A percentile compares a stretch with the other conserved stretches of the same genome.
Conservation (phyloP, 2,797 vertebrate genomes). For the Hoplostethus atlanticus region DNA sequence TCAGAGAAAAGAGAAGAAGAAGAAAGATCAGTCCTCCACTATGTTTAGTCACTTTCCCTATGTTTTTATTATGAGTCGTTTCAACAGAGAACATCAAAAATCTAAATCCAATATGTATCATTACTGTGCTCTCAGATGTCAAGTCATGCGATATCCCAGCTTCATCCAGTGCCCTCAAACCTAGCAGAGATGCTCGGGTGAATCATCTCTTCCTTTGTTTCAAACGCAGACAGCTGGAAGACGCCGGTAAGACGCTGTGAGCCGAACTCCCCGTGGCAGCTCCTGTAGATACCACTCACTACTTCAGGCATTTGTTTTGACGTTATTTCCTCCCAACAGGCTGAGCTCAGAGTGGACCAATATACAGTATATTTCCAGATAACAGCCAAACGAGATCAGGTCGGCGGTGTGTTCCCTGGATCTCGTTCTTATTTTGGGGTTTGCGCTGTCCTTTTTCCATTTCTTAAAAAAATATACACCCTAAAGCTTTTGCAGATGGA, state of each 20-base stretch:
- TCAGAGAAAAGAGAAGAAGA: too few relatives aligned
- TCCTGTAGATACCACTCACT: conserved; percentile 54
- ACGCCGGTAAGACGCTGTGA: conserved; percentile 54
- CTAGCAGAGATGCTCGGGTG: conserved; percentile 29
- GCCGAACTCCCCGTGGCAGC: conserved; percentile 63
- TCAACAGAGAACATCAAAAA: too few relatives aligned
- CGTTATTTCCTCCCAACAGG: conserved; percentile 39
- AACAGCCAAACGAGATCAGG: conserved; percentile 39
- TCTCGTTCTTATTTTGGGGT: neutral
- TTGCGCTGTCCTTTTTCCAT: conserved; percentile 19
- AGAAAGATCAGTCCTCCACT: neutral
- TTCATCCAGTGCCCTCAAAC: conserved; percentile 17
- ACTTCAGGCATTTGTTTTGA: conserved; percentile 66
- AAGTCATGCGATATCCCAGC: neutral
- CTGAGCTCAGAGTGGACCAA: conserved; percentile 47
- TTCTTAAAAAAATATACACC: conserved; percentile 24
- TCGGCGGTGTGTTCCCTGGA: conserved; percentile 14
- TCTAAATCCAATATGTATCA: too few relatives aligned
- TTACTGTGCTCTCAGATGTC: too few relatives aligned
- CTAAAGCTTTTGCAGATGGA: conserved; percentile 3
- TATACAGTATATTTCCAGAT: conserved; percentile 41
- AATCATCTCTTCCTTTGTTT: conserved; percentile 54
- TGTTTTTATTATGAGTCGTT: neutral
- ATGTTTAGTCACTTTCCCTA: neutral
- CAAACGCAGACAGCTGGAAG: conserved; percentile 41